Percentiles rank a stretch among this genome's conserved stretches.
Evolutionary conservation across 2,797 vertebrate genomes (phyloP).

Genomic region (Astyanax mexicanus): DNA sequence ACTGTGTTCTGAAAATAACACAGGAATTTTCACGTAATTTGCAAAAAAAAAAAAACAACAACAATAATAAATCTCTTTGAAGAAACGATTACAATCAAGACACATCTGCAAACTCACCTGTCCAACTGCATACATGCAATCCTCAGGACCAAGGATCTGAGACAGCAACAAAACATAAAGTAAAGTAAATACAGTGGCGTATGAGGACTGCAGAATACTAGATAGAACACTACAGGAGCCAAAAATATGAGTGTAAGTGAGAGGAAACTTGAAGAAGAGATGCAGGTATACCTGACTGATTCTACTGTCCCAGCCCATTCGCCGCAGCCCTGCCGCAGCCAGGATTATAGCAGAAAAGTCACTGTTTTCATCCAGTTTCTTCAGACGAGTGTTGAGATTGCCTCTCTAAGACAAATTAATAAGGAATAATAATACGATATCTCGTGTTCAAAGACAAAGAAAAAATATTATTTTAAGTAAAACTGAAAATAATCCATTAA

Average conservation of each 20-base stretch:
- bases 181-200: conserved; percentile 1
- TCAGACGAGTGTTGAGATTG: conserved; percentile 95
- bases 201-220: too few species aligned
- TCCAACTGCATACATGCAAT: conserved; percentile 89
- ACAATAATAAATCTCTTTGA: not conserved
- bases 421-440: conserved; percentile 64
- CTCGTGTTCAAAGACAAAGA: not conserved
- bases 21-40: too few species aligned
- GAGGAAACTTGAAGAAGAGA: too few species aligned
- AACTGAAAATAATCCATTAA: not conserved
- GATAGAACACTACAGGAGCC: too few species aligned
- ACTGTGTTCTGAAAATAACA: too few species aligned
- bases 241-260: too few species aligned
- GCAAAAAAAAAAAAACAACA: too few species aligned
- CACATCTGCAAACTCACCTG: conserved; percentile 73
- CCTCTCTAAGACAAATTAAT: conserved; percentile 82
- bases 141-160: conserved; percentile 82
- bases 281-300: conserved; percentile 88
- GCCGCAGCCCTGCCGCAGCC: conserved; percentile 89
- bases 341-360: conserved; percentile 94
- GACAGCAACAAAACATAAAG: not conserved
- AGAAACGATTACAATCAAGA: not conserved
- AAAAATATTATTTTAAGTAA: not conserved
- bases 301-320: conserved; percentile 95
- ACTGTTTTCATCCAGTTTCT: conserved; percentile 92